These are phyloP conservation scores for Oreonectes daqikongensis DNA, from an alignment of 2,797 vertebrate species.

Conservation along the genomic window DNA sequence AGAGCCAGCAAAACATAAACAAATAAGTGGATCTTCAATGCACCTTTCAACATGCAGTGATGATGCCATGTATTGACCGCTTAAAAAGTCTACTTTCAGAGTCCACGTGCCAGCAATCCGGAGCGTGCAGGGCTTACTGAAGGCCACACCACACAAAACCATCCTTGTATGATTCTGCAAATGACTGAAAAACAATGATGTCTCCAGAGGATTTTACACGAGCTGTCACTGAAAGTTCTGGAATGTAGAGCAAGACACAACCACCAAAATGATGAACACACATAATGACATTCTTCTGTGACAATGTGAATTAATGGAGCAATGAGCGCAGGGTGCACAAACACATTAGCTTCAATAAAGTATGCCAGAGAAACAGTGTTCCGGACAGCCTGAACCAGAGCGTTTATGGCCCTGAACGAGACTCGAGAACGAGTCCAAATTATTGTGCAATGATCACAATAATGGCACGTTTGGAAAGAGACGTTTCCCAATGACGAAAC, in stretches of 20 bases:
- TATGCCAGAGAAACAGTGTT: slow-evolving; percentile 7
- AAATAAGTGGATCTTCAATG: not conserved
- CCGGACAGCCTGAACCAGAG: slow-evolving; percentile 1
- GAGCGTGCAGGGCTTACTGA: not conserved
- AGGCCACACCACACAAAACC: not conserved
- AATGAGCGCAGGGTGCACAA: slow-evolving; percentile 8
- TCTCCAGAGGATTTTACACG: not conserved
- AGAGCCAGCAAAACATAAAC: not conserved
- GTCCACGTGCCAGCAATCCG: not conserved
- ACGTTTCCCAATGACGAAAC: not conserved
- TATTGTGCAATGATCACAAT: slow-evolving; percentile 15
- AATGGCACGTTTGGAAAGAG: not conserved
- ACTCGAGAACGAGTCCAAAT: slow-evolving; percentile 3
- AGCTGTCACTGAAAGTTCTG: not conserved
- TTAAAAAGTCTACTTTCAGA: not conserved
- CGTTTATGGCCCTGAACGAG: slow-evolving; percentile 5
- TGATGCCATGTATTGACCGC: not conserved
- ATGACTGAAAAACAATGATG: not conserved
- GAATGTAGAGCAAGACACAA: not conserved
- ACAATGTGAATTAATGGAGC: slow-evolving; percentile 20
- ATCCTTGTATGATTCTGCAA: not conserved
- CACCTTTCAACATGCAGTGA: not conserved
- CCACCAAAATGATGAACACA: slow-evolving; percentile 12
- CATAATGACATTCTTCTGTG: slow-evolving; percentile 18
- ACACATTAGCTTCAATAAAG: slow-evolving; percentile 7